Base-by-base conservation (phyloP, 2,797 vertebrate genomes). In the Ctenopoma multispine region DNA sequence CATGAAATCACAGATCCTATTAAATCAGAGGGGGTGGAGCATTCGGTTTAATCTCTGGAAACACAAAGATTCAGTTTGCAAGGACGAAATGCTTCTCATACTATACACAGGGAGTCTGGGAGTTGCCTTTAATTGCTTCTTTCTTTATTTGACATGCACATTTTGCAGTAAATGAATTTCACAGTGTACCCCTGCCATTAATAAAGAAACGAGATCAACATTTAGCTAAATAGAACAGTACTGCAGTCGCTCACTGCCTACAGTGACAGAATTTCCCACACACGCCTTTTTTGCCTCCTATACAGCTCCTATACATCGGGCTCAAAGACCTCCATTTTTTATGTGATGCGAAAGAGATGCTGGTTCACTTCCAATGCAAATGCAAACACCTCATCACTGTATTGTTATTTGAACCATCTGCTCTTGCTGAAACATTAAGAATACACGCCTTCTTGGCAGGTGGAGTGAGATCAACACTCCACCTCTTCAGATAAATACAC, bases 141-240 rank as follows among this genome's bases (percentile, higher is more conserved):
- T 74, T 72, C 62, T 76, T 46, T 8, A 63, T 72, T 71, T 72
- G 63, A 79, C 47, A 48, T 60, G 70, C 64, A 64, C 50, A 71
- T 78, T 72, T 66, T 63, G 63, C 56, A 44, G 59, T 36, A 20
- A 65, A 71, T 38, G 53, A 56, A 69, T 49, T 46, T 79, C 72
- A 79, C 74, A 73, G 70, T 77, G 48, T 67, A 81, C 61, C 56
- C 49, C 13, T 12, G 11, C 57, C 57, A 68, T 84, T 75, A 83
- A 78, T 57, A 77, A 79, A 79, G 68, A 63, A 77, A 79, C 76
- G 82, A 43, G 47, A 65, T 69, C 84, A 76, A 84, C 78, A 72
- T 86, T 80, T 57, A 65, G 41, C 43, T 63, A 51, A 67, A 65
- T 46, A 38, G 24, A 69, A 65, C 41, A 61, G 29, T 67, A 29